These are phyloP conservation scores for Balanococcus diminutus DNA, from an alignment of 2,888 invertebrate genomes.

Conservation along the genomic window DNA sequence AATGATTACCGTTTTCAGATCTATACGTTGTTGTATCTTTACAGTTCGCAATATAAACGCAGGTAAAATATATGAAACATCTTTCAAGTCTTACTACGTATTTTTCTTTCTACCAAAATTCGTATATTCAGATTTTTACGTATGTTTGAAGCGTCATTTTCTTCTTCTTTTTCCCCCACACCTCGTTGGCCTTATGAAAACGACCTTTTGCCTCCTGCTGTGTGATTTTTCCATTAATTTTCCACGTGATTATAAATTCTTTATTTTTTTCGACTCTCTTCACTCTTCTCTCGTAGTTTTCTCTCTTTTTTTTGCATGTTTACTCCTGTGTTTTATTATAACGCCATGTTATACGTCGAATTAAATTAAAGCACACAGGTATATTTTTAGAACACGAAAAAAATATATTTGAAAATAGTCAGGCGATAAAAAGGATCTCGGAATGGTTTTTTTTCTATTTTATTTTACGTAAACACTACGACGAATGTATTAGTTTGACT, in stretches of 20 bases:
- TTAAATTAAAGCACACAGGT: not conserved
- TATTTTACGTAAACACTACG: too few relatives aligned
- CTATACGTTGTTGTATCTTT: constrained; percentile 49
- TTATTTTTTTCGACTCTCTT: not conserved
- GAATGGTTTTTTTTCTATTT: not conserved
- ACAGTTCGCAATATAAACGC: constrained; percentile 33
- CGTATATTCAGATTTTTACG: not conserved
- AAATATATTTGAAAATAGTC: not conserved
- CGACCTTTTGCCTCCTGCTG: too few relatives aligned
- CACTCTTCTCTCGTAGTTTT: not conserved
- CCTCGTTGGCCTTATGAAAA: not conserved
- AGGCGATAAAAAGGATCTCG: not conserved
- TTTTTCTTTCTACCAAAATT: not conserved
- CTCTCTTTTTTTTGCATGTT: not conserved
- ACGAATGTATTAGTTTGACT: not conserved
- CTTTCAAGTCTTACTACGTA: not conserved
- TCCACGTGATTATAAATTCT: not conserved
- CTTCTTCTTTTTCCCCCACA: not conserved
- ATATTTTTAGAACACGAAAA: not conserved
- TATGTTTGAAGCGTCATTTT: not conserved
- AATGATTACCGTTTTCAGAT: constrained; percentile 12
- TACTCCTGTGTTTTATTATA: not conserved
- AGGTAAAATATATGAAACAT: constrained; percentile 50
- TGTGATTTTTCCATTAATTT: not conserved
- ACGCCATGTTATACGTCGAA: not conserved